Percentiles rank a stretch among this genome's conserved stretches.
Evolutionary conservation across 2,797 vertebrate species (phyloP).

Genomic region (Strix occidentalis): DNA sequence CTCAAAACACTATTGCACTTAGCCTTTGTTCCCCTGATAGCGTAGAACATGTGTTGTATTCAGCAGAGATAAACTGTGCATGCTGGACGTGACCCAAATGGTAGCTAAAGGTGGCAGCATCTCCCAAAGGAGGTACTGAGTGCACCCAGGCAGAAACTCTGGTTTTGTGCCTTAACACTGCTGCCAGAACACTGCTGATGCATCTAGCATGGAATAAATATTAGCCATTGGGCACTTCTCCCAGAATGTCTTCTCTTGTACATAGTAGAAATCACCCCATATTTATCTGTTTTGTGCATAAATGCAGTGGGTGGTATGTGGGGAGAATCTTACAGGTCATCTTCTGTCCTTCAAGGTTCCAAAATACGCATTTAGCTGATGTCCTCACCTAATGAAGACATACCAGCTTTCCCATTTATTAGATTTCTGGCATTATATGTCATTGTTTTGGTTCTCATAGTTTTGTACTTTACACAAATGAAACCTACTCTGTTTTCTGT

Average conservation of each 20-base stretch:
- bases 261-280: background rate
- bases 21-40: background rate
- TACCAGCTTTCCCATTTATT: background rate
- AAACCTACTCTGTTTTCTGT: background rate
- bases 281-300: background rate
- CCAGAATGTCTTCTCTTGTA: background rate
- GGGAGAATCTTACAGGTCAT: background rate
- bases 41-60: background rate
- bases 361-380: background rate
- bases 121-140: conserved; percentile 7
- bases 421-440: background rate
- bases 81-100: background rate
- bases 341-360: background rate
- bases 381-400: background rate
- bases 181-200: conserved; percentile 11
- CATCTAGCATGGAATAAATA: conserved; percentile 1
- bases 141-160: conserved; percentile 36
- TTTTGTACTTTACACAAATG: background rate
- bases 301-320: background rate
- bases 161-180: background rate
- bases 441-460: background rate
- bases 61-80: background rate
- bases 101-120: conserved; percentile 25
- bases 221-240: conserved; percentile 11
- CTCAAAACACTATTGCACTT: background rate